These are phyloP conservation scores for Nibea coibor DNA, from an alignment of 2,113 vertebrate species.

Conservation along the genomic window DNA sequence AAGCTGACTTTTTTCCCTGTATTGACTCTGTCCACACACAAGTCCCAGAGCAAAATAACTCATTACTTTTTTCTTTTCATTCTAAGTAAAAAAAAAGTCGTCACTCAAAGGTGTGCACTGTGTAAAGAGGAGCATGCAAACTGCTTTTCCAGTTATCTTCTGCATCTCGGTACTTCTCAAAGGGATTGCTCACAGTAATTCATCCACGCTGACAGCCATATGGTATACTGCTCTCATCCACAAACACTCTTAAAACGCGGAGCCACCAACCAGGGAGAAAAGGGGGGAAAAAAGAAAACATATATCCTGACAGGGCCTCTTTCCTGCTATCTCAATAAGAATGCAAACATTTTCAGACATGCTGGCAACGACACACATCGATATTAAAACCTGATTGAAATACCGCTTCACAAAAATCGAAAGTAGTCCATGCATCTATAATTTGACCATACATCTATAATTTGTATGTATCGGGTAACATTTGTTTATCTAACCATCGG, in stretches of 20 bases:
- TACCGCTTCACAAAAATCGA: constrained; percentile 26
- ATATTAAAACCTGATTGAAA: constrained; percentile 51
- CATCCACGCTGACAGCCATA: constrained; percentile 74
- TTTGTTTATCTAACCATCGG: constrained; percentile 67
- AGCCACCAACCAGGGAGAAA: constrained; percentile 46
- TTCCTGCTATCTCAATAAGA: constrained; percentile 71
- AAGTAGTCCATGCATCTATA: constrained; percentile 46
- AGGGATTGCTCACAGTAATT: constrained; percentile 62
- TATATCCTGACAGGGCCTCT: constrained; percentile 54
- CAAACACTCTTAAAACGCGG: constrained; percentile 57
- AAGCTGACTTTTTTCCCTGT: constrained; percentile 14
- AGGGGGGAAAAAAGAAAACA: constrained; percentile 2
- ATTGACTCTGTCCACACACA: constrained; percentile 26
- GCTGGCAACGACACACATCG: constrained; percentile 36
- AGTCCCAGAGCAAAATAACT: constrained; percentile 54
- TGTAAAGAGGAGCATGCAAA: constrained; percentile 48
- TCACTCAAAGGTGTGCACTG: constrained; percentile 51
- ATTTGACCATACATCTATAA: constrained; percentile 63
- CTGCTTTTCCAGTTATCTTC: constrained; percentile 74
- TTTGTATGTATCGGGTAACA: constrained; percentile 67
- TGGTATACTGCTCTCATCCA: constrained; percentile 78
- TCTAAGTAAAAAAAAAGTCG: constrained; percentile 30
- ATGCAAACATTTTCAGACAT: constrained; percentile 62
- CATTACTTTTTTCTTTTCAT: constrained; percentile 30
- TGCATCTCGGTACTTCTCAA: constrained; percentile 53